Percentiles rank a stretch among this genome's conserved stretches.
These are phyloP conservation scores for Chesias legatella DNA, from an alignment of 2,888 invertebrate species.

Conservation along the genomic window DNA sequence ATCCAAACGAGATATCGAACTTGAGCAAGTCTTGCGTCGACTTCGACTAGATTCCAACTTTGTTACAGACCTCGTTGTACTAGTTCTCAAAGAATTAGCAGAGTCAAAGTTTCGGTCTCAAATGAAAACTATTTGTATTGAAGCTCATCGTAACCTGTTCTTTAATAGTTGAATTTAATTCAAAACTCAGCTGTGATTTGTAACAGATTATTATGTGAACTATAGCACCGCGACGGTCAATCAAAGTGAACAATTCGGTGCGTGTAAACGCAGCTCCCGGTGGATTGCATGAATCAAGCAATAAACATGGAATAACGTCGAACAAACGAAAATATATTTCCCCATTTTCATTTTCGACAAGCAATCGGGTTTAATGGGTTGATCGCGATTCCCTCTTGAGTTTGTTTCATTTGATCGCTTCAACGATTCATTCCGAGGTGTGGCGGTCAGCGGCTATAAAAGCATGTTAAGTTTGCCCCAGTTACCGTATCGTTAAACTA, in stretches of 20 bases:
- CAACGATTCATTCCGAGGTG: slow-evolving; percentile 53
- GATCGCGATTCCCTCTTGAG: slow-evolving; percentile 72
- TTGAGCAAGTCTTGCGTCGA: slow-evolving; percentile 46
- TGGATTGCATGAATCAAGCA: slow-evolving; percentile 65
- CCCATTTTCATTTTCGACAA: slow-evolving; percentile 76
- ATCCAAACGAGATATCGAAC: slow-evolving; percentile 65
- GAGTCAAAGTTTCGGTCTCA: slow-evolving; percentile 20
- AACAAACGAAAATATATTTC: slow-evolving; percentile 71
- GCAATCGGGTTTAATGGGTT: slow-evolving; percentile 74
- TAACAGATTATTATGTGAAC: neutral
- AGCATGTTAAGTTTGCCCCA: slow-evolving; percentile 24
- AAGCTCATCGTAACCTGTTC: slow-evolving; percentile 15
- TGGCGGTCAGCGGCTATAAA: slow-evolving; percentile 33
- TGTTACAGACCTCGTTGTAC: slow-evolving; percentile 11
- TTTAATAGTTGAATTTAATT: slow-evolving; percentile 16
- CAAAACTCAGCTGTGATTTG: neutral
- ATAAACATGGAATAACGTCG: slow-evolving; percentile 60
- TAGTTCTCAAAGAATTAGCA: slow-evolving; percentile 29
- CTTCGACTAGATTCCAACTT: slow-evolving; percentile 24
- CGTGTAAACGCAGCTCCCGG: slow-evolving; percentile 64
- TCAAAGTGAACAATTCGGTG: slow-evolving; percentile 69
- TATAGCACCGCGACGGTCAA: slow-evolving; percentile 36
- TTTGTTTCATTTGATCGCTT: slow-evolving; percentile 68
- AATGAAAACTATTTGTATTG: slow-evolving; percentile 26
- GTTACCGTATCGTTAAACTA: slow-evolving; percentile 4